phyloP scores from a whole-genome alignment of 2,113 vertebrate species.

The Stegostoma tigrinum region DNA sequence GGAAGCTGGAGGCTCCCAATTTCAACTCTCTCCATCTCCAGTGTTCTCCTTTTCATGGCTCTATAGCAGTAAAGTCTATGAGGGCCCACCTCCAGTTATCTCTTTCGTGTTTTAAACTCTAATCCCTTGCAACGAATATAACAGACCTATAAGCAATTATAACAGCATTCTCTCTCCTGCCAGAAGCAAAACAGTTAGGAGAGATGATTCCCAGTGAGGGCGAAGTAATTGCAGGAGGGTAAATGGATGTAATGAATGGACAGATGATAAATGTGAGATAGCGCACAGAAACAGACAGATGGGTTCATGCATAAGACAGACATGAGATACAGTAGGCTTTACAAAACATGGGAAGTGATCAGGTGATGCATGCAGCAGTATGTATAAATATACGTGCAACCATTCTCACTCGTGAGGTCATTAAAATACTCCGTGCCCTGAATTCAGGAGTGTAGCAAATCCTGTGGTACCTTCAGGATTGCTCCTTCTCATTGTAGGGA shows the following conservation, averaged over 20 bases:
- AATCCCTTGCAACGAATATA: not conserved
- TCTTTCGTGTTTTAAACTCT: not conserved
- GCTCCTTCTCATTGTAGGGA: not conserved
- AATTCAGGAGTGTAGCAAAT: not conserved
- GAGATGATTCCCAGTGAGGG: not conserved
- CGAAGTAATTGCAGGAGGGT: not conserved
- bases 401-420: not conserved
- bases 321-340: not conserved
- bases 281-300: not conserved
- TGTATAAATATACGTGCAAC: not conserved
- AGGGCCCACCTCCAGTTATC: too few species aligned
- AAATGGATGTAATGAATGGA: not conserved
- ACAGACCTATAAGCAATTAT: not conserved
- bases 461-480: not conserved
- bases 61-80: too few species aligned
- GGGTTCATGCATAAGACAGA: not conserved
- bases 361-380: not conserved
- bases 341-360: not conserved
- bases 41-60: too few species aligned
- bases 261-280: not conserved
- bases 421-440: not conserved
- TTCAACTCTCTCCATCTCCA: too few species aligned
- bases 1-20: too few species aligned
- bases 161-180: not conserved
- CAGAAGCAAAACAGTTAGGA: not conserved